Conservation (phyloP, 2,797 vertebrate species). For the Chromis chromis region DNA sequence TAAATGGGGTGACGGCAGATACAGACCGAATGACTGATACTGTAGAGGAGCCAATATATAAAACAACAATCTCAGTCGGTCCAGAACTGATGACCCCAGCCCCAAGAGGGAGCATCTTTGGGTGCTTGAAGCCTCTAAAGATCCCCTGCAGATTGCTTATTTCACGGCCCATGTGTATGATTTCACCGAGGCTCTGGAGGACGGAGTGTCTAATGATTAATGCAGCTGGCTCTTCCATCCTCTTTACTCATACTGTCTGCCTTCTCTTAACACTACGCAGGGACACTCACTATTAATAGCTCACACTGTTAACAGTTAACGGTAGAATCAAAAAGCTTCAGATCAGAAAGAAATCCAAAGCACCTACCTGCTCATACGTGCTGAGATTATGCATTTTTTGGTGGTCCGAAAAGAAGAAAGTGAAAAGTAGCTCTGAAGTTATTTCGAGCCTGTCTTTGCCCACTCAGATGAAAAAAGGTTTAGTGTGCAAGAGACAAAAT, state of each 20-base stretch:
- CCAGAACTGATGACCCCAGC: slow-evolving; percentile 43
- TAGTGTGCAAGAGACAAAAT: slow-evolving; percentile 10
- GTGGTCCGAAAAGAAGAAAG: neutral
- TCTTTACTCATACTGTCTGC: slow-evolving; percentile 10
- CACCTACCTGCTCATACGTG: slow-evolving; percentile 13
- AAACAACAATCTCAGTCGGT: slow-evolving; percentile 15
- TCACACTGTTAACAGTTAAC: neutral
- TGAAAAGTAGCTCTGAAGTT: slow-evolving; percentile 35
- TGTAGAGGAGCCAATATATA: slow-evolving; percentile 15
- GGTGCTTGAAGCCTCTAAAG: slow-evolving; percentile 28
- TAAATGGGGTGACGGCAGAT: slow-evolving; percentile 25
- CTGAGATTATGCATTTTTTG: neutral
- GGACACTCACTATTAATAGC: slow-evolving; percentile 53
- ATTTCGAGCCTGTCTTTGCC: slow-evolving; percentile 30
- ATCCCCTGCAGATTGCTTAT: slow-evolving; percentile 63
- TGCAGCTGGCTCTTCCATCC: slow-evolving; percentile 42
- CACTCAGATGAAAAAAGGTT: slow-evolving; percentile 7
- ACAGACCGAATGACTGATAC: slow-evolving; percentile 4
- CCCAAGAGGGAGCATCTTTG: slow-evolving; percentile 28
- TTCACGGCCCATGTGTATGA: slow-evolving; percentile 63
- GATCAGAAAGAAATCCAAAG: slow-evolving; percentile 34
- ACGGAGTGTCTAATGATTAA: slow-evolving; percentile 45
- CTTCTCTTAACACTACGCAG: slow-evolving; percentile 28
- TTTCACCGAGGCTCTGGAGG: slow-evolving; percentile 43
- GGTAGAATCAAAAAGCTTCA: slow-evolving; percentile 32